Evolutionary conservation across 1,140 invertebrate species (phyloP), one percentile per base, ranked within the genome.

Genomic region (Zaprionus ghesquierei): DNA sequence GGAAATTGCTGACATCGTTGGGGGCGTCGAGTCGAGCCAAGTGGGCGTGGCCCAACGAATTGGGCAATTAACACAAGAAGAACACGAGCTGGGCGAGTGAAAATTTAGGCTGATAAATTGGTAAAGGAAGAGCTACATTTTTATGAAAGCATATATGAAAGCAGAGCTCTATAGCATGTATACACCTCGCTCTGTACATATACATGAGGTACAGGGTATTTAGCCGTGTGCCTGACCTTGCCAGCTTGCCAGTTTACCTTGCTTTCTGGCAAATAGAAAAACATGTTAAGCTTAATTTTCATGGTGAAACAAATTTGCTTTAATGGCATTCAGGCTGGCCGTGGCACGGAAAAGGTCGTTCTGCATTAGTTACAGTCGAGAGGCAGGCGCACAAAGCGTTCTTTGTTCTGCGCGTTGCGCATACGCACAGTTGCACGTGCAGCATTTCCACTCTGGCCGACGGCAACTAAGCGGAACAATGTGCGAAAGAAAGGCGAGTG

Each of bases 391-490:
- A 87, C 78, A 87, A 87, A 78, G 77, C 54, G 13, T 23, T 18
- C 31, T 68, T 72, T 72, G 50, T 69, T 76, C 33, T 29, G 15
- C 44, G 59, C 71, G 71, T 82, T 78, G 78, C 82, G 73, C 75
- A 85, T 85, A 85, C 81, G 81, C 81, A 86, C 75, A 72, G 81
- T 81, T 86, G 78, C 75, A 78, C 77, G 69, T 72, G 58, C 59
- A 71, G 46, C 49, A 41, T 54, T 72, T 69, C 50, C 55, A 61
- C 44, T 84, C 75, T 35, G 15, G 54, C 50, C 44, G 13, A 25
- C 20, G 55, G 62, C 35, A 59, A 44, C 15, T 15, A 13, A 64
- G 23, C 33, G 31, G 22, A 63, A 58, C 69, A 69, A 62, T 31
- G 49, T 15, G 29, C 15, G 20, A 56, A 44, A 23, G 27, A 5